These are phyloP conservation scores for Trichosurus vulpecula DNA, from an alignment of 2,797 vertebrate species.

Conservation along the genomic window DNA sequence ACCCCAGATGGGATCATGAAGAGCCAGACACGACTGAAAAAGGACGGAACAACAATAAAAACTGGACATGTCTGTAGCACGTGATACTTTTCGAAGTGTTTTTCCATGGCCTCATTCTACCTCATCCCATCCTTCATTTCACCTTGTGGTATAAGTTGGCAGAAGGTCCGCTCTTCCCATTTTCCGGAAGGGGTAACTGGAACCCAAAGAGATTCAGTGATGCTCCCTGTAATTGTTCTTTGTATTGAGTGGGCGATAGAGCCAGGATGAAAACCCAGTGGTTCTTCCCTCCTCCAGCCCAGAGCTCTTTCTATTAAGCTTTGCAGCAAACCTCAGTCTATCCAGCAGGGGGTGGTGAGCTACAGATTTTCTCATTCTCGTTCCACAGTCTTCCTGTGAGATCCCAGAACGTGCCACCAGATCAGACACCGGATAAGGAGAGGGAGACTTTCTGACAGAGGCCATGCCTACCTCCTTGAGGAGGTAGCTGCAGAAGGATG, in stretches of 20 bases:
- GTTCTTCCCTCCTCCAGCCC: not conserved
- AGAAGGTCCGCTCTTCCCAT: not conserved
- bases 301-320: not conserved
- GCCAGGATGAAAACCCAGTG: too few species aligned
- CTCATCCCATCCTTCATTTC: not conserved
- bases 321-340: not conserved
- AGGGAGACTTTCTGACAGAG: not conserved
- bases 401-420: not conserved
- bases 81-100: not conserved
- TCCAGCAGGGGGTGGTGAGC: not conserved
- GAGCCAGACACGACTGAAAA: not conserved
- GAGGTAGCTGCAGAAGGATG: not conserved
- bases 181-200: not conserved
- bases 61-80: not conserved
- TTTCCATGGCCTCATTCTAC: not conserved
- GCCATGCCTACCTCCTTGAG: not conserved
- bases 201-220: not conserved
- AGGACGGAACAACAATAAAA: not conserved
- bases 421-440: not conserved
- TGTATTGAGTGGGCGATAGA: not conserved
- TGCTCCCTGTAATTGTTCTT: not conserved
- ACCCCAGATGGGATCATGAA: not conserved
- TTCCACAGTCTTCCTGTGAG: not conserved
- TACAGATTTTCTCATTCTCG: not conserved
- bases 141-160: not conserved